A percentile compares a stretch with the other conserved stretches of the same genome.
These are phyloP conservation scores for Enteromius unitaeniatus DNA, from an alignment of 2,797 vertebrate species.

Conservation along the genomic window DNA sequence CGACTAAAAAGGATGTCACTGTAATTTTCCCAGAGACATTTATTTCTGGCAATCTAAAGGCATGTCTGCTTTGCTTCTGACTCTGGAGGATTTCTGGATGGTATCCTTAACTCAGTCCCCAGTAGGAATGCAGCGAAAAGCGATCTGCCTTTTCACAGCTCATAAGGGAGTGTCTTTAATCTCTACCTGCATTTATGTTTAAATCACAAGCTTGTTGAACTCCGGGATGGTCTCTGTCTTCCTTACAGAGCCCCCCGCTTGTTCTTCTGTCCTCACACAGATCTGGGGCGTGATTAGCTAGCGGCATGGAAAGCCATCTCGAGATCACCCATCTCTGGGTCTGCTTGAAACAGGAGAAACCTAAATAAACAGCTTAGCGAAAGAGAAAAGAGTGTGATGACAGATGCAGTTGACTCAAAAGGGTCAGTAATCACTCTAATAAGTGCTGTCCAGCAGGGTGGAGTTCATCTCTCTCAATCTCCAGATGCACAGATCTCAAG, in stretches of 20 bases:
- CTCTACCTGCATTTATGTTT: background rate
- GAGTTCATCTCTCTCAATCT: conserved; percentile 32
- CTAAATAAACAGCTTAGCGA: conserved; percentile 40
- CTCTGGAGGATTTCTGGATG: conserved; percentile 2
- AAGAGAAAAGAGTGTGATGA: conserved; percentile 15
- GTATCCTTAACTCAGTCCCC: background rate
- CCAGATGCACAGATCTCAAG: conserved; percentile 57
- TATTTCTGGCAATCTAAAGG: conserved; percentile 14
- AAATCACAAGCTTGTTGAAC: conserved; percentile 14
- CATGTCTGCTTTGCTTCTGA: conserved; percentile 6
- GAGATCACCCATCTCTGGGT: conserved; percentile 28
- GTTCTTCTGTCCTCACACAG: background rate
- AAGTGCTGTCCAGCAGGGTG: conserved; percentile 45
- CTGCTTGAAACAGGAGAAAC: conserved; percentile 20
- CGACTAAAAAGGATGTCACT: conserved; percentile 9
- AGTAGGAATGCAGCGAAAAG: background rate
- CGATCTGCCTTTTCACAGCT: conserved; percentile 4
- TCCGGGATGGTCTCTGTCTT: background rate
- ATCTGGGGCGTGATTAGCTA: conserved; percentile 21
- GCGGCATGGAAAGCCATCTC: conserved; percentile 26
- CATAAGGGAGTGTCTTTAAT: conserved; percentile 5
- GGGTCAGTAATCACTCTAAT: conserved; percentile 21
- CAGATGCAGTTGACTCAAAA: conserved; percentile 19
- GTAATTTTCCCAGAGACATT: conserved; percentile 1
- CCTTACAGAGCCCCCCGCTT: conserved; percentile 21